Percentiles rank a stretch among this genome's conserved stretches.
phyloP scores from a whole-genome alignment of 1,140 invertebrate species.

The Bicyclus anynana region DNA sequence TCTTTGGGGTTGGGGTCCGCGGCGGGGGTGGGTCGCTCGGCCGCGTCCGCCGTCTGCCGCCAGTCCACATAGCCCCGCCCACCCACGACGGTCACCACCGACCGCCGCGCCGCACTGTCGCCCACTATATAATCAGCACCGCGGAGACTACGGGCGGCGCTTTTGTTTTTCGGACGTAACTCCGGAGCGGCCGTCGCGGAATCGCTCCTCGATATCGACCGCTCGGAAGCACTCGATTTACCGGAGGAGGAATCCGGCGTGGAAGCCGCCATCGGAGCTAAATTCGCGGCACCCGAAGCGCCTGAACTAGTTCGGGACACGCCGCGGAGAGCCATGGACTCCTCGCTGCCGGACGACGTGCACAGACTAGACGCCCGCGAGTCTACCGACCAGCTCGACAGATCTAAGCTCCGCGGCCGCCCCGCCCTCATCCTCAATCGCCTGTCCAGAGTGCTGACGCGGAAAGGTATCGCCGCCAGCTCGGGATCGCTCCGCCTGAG shows the following conservation, averaged over 20 bases:
- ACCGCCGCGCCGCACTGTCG: slow-evolving; percentile 79
- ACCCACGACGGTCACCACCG: slow-evolving; percentile 91
- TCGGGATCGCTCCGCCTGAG: slow-evolving; percentile 89
- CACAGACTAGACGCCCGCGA: slow-evolving; percentile 89
- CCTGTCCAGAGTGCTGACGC: slow-evolving; percentile 88
- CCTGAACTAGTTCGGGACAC: slow-evolving; percentile 85
- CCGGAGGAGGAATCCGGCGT: slow-evolving; percentile 58
- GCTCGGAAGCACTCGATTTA: slow-evolving; percentile 56
- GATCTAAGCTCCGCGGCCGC: slow-evolving; percentile 87
- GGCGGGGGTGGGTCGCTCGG: slow-evolving; percentile 64
- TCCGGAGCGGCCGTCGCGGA: slow-evolving; percentile 44
- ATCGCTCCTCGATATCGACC: slow-evolving; percentile 60
- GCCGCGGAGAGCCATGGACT: slow-evolving; percentile 84
- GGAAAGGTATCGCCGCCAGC: slow-evolving; percentile 87
- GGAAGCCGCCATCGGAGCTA: slow-evolving; percentile 50
- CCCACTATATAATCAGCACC: slow-evolving; percentile 72
- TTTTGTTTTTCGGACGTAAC: slow-evolving; percentile 39
- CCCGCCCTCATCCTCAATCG: slow-evolving; percentile 88
- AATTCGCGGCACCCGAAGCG: slow-evolving; percentile 79
- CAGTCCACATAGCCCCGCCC: slow-evolving; percentile 92
- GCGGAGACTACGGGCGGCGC: slow-evolving; percentile 50
- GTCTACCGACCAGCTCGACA: slow-evolving; percentile 93
- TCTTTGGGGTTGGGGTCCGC: slow-evolving; percentile 78
- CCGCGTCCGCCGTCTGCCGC: slow-evolving; percentile 82
- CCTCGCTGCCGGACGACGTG: slow-evolving; percentile 88